phyloP scores from a whole-genome alignment of 2,888 invertebrate genomes.

The Xylota segnis region DNA sequence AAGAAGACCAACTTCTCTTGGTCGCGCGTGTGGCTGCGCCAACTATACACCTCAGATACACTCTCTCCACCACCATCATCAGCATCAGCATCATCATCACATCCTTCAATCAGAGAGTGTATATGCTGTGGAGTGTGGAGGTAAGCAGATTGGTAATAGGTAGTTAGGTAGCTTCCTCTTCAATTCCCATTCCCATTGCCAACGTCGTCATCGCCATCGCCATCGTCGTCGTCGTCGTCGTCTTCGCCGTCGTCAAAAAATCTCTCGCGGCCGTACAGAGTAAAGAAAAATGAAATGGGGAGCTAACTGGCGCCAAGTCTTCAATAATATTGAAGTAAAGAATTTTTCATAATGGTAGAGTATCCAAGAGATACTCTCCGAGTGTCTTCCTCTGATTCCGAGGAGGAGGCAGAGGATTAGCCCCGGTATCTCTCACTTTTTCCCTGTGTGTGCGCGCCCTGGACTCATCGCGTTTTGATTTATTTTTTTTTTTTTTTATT shows the following conservation, averaged over 20 bases:
- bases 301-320: constrained; percentile 84
- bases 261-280: constrained; percentile 50
- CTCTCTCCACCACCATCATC: constrained; percentile 39
- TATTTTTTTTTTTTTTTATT: constrained; percentile 28
- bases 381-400: constrained; percentile 23
- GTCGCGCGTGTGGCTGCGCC: constrained; percentile 72
- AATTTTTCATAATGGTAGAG: constrained; percentile 76
- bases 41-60: constrained; percentile 44
- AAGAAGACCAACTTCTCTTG: constrained; percentile 22
- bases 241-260: constrained; percentile 45
- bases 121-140: constrained; percentile 15
- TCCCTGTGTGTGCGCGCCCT: constrained; percentile 47
- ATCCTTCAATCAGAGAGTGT: constrained; percentile 45
- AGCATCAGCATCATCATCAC: constrained; percentile 43
- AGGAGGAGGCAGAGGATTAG: constrained; percentile 32
- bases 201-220: neutral
- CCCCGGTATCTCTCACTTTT: constrained; percentile 68
- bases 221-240: constrained; percentile 42
- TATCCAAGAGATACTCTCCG: constrained; percentile 29
- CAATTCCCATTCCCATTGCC: constrained; percentile 46
- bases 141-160: constrained; percentile 70
- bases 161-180: constrained; percentile 75
- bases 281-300: constrained; percentile 70
- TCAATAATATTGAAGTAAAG: constrained; percentile 82
- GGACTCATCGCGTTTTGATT: constrained; percentile 69